These are phyloP conservation scores for Patiria pectinifera DNA, from an alignment of 53 echinoderm and acorn worm species.

Conservation along the genomic window DNA sequence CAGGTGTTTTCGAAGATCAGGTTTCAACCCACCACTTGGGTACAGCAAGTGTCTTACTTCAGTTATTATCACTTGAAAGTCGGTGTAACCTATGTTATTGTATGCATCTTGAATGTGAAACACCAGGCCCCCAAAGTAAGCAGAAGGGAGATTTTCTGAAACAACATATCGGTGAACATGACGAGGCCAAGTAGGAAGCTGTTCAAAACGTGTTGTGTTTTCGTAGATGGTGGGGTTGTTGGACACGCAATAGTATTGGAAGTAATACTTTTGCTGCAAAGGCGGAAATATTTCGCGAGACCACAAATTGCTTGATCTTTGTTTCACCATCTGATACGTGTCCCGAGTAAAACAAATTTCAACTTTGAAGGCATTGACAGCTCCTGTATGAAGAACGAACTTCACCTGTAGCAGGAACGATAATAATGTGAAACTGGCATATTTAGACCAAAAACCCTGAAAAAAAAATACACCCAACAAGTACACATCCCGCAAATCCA, in stretches of 20 bases:
- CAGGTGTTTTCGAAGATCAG: too few relatives aligned
- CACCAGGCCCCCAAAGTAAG: conserved; percentile 1
- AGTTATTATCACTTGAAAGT: too few relatives aligned
- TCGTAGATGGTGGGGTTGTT: not conserved
- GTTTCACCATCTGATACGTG: not conserved
- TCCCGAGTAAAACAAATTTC: not conserved
- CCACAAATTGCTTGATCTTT: not conserved
- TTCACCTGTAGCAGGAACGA: not conserved
- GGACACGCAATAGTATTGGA: conserved; percentile 9
- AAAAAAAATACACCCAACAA: not conserved
- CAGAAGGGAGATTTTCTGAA: conserved; percentile 14
- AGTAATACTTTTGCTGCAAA: not conserved
- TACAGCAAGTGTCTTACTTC: too few relatives aligned
- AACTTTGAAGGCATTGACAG: conserved; percentile 1
- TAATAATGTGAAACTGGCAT: not conserved
- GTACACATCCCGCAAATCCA: not conserved
- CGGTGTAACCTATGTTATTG: too few relatives aligned
- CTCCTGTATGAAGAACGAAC: conserved; percentile 24
- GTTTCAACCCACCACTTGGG: too few relatives aligned
- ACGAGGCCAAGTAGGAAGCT: not conserved
- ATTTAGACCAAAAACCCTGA: too few relatives aligned
- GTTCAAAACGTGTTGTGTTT: not conserved
- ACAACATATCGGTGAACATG: conserved; percentile 33
- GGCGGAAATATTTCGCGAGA: not conserved
- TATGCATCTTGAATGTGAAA: too few relatives aligned